Percentiles rank a stretch among this genome's conserved stretches.
Conservation (phyloP, 1,140 invertebrate species). For the Drosophila repleta region DNA sequence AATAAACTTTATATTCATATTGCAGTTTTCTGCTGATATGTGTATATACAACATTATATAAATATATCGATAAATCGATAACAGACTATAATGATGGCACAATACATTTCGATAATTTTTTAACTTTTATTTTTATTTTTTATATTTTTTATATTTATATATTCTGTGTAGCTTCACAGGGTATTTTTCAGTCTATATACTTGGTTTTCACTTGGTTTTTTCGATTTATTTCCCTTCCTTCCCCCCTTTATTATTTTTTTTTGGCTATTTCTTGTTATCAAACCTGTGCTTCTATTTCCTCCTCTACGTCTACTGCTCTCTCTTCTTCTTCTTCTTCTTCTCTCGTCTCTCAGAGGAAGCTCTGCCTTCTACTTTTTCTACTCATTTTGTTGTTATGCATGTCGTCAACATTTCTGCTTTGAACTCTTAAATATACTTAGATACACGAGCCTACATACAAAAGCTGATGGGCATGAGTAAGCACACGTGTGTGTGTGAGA, state of each 20-base stretch:
- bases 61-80: too few relatives aligned
- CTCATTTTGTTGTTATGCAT: conserved; percentile 36
- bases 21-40: not conserved
- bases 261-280: conserved; percentile 40
- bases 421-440: conserved; percentile 59
- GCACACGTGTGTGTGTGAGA: conserved; percentile 2
- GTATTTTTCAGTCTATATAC: not conserved
- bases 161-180: not conserved
- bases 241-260: conserved; percentile 19
- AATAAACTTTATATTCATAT: not conserved
- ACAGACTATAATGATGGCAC: too few relatives aligned
- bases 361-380: not conserved
- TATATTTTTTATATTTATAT: not conserved
- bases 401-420: conserved; percentile 56
- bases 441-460: conserved; percentile 19
- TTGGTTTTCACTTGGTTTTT: conserved; percentile 18
- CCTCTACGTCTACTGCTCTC: not conserved
- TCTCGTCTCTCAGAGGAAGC: too few relatives aligned
- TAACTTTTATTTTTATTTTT: too few relatives aligned
- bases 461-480: conserved; percentile 23
- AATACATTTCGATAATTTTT: too few relatives aligned
- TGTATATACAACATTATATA: too few relatives aligned
- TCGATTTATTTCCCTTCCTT: conserved; percentile 3
- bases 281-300: conserved; percentile 6
- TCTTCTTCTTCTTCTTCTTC: not conserved